Evolutionary conservation across 2,888 invertebrate genomes (phyloP), one percentile per base, ranked within the genome.

Genomic region (Therioaphis trifolii): DNA sequence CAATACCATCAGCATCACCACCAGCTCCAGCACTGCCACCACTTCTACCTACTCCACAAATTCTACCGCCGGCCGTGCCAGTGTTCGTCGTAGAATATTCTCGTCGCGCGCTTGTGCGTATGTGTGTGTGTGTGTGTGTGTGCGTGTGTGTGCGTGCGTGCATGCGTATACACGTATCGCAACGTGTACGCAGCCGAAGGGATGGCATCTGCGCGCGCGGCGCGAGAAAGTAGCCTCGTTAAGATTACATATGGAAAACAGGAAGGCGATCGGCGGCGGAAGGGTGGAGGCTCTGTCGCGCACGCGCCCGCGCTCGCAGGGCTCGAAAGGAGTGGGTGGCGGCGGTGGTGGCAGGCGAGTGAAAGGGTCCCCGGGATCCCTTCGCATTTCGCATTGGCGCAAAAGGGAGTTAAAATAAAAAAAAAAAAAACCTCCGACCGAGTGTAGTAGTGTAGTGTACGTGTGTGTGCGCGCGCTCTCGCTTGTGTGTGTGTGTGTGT

Each of bases 231-330:
- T 82, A 82, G 82, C 82, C 82, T 82, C 82, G 82, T 82, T 82
- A 82, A 82, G 82, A 82, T 82, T 82, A 82, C 82, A 82, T 82
- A 82, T 82, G 82, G 82, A 82, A 82, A 82, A 79, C 78, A 79
- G 78, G 78, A 79, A 68, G 78, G 78, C 69, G 78, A 79, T 52
- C 40, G 24, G 40, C 55, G 24, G 75, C 12, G 72, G 52, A 11
- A 14, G 12, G 27, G 71, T 18, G 11, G 7, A 0, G 27, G 14
- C 58, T 21, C 24, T 21, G 14, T 46, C 18, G 3, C 7, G 55
- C 49, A 46, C 40, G 18, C 24, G 72, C 72, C 35, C 49, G n/a
- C 72, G 52, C n/a, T 29, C 21, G 12, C 72, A 24, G 14, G 49
- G 18, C 24, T 18, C 29, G 68, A 66, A 78, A 78, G 35, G 35